Base-by-base conservation (phyloP, 2,113 vertebrate genomes). In the Tragelaphus scriptus region DNA sequence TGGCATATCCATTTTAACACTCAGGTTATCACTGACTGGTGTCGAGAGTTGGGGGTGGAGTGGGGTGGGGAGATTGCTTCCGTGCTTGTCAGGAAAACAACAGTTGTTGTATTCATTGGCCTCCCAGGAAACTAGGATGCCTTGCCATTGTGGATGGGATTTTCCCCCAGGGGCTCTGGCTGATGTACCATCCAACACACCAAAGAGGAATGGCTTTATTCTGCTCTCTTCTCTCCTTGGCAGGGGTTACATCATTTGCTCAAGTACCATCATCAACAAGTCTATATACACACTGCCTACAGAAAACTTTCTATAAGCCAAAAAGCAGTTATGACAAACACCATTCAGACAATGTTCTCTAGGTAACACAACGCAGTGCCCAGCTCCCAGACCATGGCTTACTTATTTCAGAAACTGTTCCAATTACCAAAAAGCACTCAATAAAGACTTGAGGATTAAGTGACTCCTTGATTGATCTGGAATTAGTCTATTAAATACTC, bases 191-290 rank as follows among this genome's bases (percentile, higher is more conserved):
- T 85, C 21, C 49, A 96, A 32, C 19, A 8, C 19, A 59, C 59
- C 81, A 85, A 97, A 98, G 90, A 98, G 96, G 90, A 98, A 89
- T 59, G 96, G 65, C 88, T 97, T 97, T 97, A 59, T 92, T 96
- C 65, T 90, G 81, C 91, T 87, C 96, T 86, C 88, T 89, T 26
- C 56, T 93, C 79, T 95, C 65, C 90, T 95, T 91, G 86, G 91
- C 94, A 97, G 49, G 30, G n/a, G n/a, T 86, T 95, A 63, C 19
- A 92, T 88, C 92, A 51, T 84, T 94, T 96, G 84, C 36, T 91
- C 53, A 65, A 85, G 77, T 47, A 65, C 77, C 85, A 90, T 90
- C 68, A 90, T 90, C 92, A 97, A 92, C 32, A 40, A 49, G 55
- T 93, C 79, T 90, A 84, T 89, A 89, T 87, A 89, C 65, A 85